Conservation (phyloP, 2,797 vertebrate genomes). For the Cichlasoma orientale region DNA sequence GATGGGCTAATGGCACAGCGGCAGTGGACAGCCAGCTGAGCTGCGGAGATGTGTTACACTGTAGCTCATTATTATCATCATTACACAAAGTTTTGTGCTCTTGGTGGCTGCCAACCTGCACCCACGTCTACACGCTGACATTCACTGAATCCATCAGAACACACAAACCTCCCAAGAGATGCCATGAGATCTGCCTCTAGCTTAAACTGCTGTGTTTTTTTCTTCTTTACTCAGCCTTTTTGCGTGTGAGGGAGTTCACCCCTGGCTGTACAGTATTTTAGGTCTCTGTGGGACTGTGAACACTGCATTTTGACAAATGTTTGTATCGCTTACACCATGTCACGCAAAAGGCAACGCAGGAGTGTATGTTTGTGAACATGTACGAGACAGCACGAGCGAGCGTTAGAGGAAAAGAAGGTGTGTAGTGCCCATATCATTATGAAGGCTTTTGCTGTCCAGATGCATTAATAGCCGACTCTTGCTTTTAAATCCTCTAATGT, state of each 20-base stretch:
- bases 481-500: conserved; percentile 79
- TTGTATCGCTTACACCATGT: conserved; percentile 42
- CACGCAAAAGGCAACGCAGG: conserved; percentile 22
- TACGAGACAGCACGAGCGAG: background rate
- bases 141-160: conserved; percentile 25
- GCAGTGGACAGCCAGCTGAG: conserved; percentile 42
- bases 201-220: conserved; percentile 31
- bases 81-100: conserved; percentile 29
- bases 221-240: conserved; percentile 11
- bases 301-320: conserved; percentile 60
- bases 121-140: conserved; percentile 13
- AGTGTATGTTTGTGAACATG: conserved; percentile 25
- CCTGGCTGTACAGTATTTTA: conserved; percentile 22
- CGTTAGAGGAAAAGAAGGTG: background rate
- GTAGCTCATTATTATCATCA: conserved; percentile 37
- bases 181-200: conserved; percentile 23
- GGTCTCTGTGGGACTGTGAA: conserved; percentile 31
- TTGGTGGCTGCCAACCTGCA: conserved; percentile 27
- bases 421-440: conserved; percentile 56
- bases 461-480: conserved; percentile 71
- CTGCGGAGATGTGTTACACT: conserved; percentile 11
- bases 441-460: conserved; percentile 69
- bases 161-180: conserved; percentile 29
- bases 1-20: conserved; percentile 43
- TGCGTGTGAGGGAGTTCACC: conserved; percentile 14